These are phyloP conservation scores for Physocephala rufipes DNA, from an alignment of 2,888 invertebrate genomes.

Conservation along the genomic window DNA sequence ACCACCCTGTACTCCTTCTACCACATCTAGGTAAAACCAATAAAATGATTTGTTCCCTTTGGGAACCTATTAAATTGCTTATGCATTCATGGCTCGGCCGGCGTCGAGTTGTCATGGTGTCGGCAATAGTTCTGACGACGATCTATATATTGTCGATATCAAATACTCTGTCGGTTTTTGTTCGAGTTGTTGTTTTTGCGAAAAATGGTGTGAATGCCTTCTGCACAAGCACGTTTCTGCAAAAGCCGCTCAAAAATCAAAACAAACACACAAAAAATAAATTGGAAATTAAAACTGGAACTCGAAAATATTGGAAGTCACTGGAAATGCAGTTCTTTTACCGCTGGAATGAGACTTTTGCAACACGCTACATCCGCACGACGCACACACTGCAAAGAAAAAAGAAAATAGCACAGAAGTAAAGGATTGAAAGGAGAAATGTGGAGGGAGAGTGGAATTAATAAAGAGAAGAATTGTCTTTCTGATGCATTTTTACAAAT, in stretches of 20 bases:
- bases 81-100: slow-evolving; percentile 18
- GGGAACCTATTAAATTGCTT: too few relatives aligned
- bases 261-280: slow-evolving; percentile 39
- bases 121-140: background rate
- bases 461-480: background rate
- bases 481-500: background rate
- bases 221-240: slow-evolving; percentile 57
- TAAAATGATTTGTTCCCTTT: too few relatives aligned
- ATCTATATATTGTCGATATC: background rate
- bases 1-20: background rate
- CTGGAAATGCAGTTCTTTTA: slow-evolving; percentile 26
- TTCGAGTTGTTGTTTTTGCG: slow-evolving; percentile 10
- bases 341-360: slow-evolving; percentile 4
- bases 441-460: background rate
- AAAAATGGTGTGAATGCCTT: slow-evolving; percentile 65
- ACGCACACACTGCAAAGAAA: too few relatives aligned
- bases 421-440: too few relatives aligned
- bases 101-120: background rate
- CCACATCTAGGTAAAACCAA: too few relatives aligned
- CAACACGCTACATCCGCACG: too few relatives aligned
- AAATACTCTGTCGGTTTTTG: too few relatives aligned
- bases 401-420: background rate
- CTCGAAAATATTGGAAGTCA: slow-evolving; percentile 14
- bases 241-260: slow-evolving; percentile 17
- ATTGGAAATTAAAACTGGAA: slow-evolving; percentile 12